Conservation (phyloP, 2,888 invertebrate species). For the Aphidius colemani region DNA sequence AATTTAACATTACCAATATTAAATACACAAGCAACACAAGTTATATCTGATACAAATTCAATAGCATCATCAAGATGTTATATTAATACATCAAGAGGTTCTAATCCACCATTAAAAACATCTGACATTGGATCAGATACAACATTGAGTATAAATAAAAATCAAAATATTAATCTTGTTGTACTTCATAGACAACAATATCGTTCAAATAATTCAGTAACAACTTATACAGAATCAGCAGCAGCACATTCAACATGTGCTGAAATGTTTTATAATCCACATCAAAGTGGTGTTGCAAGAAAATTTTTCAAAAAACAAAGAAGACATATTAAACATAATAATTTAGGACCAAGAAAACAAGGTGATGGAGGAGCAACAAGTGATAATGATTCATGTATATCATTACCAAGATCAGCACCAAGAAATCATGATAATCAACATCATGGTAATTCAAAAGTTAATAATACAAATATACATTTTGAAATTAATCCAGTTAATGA, state of each 20-base stretch:
- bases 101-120: slow-evolving; percentile 66
- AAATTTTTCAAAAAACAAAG: slow-evolving; percentile 90
- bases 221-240: slow-evolving; percentile 66
- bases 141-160: slow-evolving; percentile 50
- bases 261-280: slow-evolving; percentile 88
- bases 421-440: slow-evolving; percentile 64
- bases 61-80: slow-evolving; percentile 65
- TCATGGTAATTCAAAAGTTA: slow-evolving; percentile 75
- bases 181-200: slow-evolving; percentile 76
- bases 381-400: slow-evolving; percentile 61
- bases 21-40: slow-evolving; percentile 61
- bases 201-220: slow-evolving; percentile 70
- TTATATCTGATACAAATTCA: slow-evolving; percentile 55
- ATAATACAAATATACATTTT: slow-evolving; percentile 80
- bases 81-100: slow-evolving; percentile 64
- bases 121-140: slow-evolving; percentile 63
- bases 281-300: slow-evolving; percentile 90
- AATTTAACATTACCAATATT: slow-evolving; percentile 63
- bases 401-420: slow-evolving; percentile 60
- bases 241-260: slow-evolving; percentile 66
- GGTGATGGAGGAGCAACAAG: slow-evolving; percentile 66
- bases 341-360: slow-evolving; percentile 70
- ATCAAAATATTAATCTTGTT: slow-evolving; percentile 72
- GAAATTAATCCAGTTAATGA: slow-evolving; percentile 68
- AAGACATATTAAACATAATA: slow-evolving; percentile 72